Base-by-base conservation (phyloP, 2,797 vertebrate genomes). In the Molothrus ater region DNA sequence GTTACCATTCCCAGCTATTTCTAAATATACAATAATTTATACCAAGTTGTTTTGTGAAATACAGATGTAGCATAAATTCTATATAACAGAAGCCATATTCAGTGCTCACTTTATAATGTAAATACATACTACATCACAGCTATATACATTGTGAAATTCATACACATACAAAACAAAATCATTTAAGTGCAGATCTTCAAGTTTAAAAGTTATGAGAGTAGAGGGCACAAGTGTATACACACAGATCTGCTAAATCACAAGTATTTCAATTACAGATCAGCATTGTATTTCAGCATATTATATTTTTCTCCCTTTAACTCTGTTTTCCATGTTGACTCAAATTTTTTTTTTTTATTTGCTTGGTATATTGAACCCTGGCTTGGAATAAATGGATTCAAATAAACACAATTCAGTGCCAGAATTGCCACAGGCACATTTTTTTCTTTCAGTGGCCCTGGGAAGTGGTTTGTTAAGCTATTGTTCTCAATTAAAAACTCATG, bases 381-480 rank as follows among this genome's bases (percentile, higher is more conserved):
- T 96, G 93, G 97, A 97, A 97, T 92, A 97, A 98, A 95, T 87
- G 94, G 86, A 96, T 97, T 98, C 96, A 98, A 98, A 98, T 97
- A 98, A 98, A 98, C 96, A 97, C 82, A 94, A 36, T 92, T 95
- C 95, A 91, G 93, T 94, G 97, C 97, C 98, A 98, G 94, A 97
- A 97, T 92, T 95, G 98, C 98, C 98, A 97, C 86, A 94, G 98
- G 98, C 98, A 97, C 97, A 98, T 98, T 98, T 91, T 98, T 98
- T 97, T 96, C 96, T 97, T 97, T 97, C 97, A 97, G 96, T 98
- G 97, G 97, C 98, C 97, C 98, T 98, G 98, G 98, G 98, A 98
- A 98, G 98, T 98, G 97, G 98, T 98, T 98, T 98, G 98, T 98
- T 98, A 98, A 98, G 96, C 97, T 97, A 98, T 98, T 98, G 98